Evolutionary conservation across 2,888 invertebrate species (phyloP), one percentile per base, ranked within the genome.

Genomic region (Scotopteryx bipunctaria): DNA sequence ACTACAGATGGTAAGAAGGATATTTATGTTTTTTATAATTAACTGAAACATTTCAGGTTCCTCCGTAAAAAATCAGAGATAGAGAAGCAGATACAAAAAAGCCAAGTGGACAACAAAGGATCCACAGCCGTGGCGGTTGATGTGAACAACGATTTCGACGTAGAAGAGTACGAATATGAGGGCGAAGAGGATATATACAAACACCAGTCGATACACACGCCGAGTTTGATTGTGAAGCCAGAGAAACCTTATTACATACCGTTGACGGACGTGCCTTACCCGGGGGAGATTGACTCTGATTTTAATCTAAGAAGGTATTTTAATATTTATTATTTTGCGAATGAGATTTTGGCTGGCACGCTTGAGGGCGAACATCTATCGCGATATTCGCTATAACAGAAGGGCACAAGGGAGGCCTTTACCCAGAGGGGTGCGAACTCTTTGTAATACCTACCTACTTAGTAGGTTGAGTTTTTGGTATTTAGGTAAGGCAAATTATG

Each of bases 221-320:
- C 64, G 9, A 78, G 75, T 44, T 8, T 66, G 0, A 46, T 66
- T 0, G 67, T 71, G 4, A 76, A 71, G 41, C 71, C 75, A 0
- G 70, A 73, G 21, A 79, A 54, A 38, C 81, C 75, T 0, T 86
- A 49, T 57, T 88, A 83, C 43, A 57, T 89, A 52, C 73, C 86
- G 1, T 57, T 87, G 0, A 84, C 86, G 4, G 87, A 90, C 55
- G 83, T 88, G 0, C 78, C 74, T 1, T 86, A 87, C 51, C 86
- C 86, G 1, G 85, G 73, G 13, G 89, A 90, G 63, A 66, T 73
- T 5, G 78, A 79, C 57, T 90, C 89, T 0, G 73, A 71, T 9
- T 86, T 71, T 57, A 75, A 90, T 63, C 66, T 89, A 16, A 83
- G 77, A 63, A 86, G 81, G 89, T 87, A 31, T 3, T n/a, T 37